Base-by-base conservation (phyloP, 2,797 vertebrate genomes). In the Huso huso region DNA sequence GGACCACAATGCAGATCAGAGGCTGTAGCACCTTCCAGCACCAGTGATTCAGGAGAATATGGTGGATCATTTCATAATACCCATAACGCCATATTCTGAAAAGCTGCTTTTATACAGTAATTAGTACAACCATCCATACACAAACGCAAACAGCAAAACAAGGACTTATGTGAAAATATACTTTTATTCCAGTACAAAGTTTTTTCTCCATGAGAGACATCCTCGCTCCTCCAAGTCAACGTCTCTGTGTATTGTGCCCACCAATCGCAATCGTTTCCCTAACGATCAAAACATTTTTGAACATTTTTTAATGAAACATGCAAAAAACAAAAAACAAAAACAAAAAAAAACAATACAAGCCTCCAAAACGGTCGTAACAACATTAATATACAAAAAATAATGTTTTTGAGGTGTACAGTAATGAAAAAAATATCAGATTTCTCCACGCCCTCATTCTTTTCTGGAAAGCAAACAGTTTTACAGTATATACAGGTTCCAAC, bases 101-200 rank as follows among this genome's bases (percentile, higher is more conserved):
- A 37, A 37, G 23, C 23, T 4, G 23, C 23, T 37, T 37, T 37
- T 3, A 37, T 3, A 3, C 23, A 37, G 23, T 37, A 37, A 37
- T 37, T 37, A 37, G 23, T 37, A 60, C 48, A 48, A 49, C 8
- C 6, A 63, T 6, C 37, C 7, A 5, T 63, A 4, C 10, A 63
- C 8, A 49, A 50, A 51, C 37, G 6, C 6, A 66, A 55, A 4
- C 48, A 8, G 13, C 12, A 49, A 51, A 66, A 63, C 67, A 1
- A 52, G 10, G 57, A 2, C 15, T 90, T 79, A 70, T 90, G 87
- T 85, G 85, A 92, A 92, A 92, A 92, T 92, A 92, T 78, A 83
- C 78, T 92, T 92, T 37, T 90, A 90, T 90, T 92, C 78, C 75
- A 78, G 87, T 90, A 90, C 89, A 91, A 91, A 90, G 84, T 81